Percentiles rank a stretch among this genome's conserved stretches.
Evolutionary conservation across 2,888 invertebrate genomes (phyloP).

Genomic region (Eremobia ochroleuca): DNA sequence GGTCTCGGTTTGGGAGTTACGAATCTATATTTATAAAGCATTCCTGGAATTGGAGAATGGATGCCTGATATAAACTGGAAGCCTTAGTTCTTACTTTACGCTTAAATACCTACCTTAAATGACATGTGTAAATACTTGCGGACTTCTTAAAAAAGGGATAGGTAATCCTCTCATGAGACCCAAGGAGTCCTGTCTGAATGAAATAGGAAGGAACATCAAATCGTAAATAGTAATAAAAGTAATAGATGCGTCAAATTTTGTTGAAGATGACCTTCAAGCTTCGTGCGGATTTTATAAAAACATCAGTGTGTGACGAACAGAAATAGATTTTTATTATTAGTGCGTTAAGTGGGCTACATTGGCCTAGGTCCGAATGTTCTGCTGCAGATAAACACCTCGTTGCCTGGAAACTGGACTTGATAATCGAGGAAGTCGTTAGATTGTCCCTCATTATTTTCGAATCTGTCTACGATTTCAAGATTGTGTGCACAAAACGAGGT

Average conservation of each 20-base stretch:
- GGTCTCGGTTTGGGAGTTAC: constrained; percentile 9
- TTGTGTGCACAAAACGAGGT: constrained; percentile 18
- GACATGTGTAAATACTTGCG: background rate
- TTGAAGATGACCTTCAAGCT: constrained; percentile 53
- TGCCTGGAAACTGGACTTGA: background rate
- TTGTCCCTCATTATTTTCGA: background rate
- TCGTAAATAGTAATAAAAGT: constrained; percentile 32
- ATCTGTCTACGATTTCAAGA: background rate
- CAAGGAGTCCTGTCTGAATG: constrained; percentile 1
- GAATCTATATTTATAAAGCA: constrained; percentile 5
- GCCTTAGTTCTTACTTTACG: background rate
- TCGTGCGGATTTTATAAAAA: constrained; percentile 44
- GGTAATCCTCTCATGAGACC: background rate
- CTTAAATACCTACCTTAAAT: background rate
- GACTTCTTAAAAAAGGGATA: background rate
- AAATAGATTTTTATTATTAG: constrained; percentile 54
- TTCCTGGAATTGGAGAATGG: constrained; percentile 21
- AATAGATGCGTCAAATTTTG: constrained; percentile 46
- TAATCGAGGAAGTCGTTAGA: background rate
- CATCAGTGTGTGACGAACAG: constrained; percentile 39
- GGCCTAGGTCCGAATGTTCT: constrained; percentile 49
- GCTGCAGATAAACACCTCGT: background rate
- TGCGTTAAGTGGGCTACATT: constrained; percentile 50
- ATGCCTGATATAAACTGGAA: constrained; percentile 10
- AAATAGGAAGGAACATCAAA: constrained; percentile 14